Evolutionary conservation across 2,113 vertebrate species (phyloP).

Genomic region (Nyctereutes procyonoides): DNA sequence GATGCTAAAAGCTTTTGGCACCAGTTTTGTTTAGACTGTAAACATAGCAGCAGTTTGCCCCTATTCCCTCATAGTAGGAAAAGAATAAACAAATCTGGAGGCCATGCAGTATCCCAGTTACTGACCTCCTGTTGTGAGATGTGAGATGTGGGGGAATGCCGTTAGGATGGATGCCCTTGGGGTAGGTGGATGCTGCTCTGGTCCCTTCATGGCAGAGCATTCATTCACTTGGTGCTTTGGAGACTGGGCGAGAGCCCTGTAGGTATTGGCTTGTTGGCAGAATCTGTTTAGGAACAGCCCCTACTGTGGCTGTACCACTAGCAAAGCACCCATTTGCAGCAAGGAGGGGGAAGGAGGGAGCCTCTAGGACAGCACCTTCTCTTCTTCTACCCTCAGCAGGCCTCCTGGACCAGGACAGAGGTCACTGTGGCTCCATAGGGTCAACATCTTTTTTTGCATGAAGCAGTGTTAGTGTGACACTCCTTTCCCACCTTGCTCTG

Average conservation of each 20-base stretch:
- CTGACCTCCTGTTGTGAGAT: background rate
- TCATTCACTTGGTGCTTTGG: background rate
- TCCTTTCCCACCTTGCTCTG: background rate
- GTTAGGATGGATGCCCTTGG: background rate
- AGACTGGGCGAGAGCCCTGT: background rate
- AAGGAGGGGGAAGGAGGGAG: background rate
- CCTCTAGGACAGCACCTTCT: background rate
- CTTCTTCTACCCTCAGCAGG: background rate
- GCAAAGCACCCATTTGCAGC: background rate
- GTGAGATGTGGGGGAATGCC: background rate
- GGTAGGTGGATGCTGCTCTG: background rate
- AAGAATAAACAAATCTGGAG: background rate
- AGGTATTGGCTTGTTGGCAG: background rate
- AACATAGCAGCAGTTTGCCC: background rate
- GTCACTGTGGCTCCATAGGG: background rate
- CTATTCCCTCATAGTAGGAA: background rate
- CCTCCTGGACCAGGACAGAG: background rate
- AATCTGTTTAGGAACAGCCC: background rate
- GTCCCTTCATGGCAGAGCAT: background rate
- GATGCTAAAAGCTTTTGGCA: constrained; percentile 1
- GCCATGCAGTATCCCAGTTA: background rate
- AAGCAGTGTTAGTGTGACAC: constrained; percentile 61
- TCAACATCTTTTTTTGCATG: constrained; percentile 66
- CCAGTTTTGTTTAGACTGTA: constrained; percentile 14
- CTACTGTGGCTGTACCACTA: background rate